Evolutionary conservation across 2,113 vertebrate species (phyloP).

Genomic region (Scopus umbretta): DNA sequence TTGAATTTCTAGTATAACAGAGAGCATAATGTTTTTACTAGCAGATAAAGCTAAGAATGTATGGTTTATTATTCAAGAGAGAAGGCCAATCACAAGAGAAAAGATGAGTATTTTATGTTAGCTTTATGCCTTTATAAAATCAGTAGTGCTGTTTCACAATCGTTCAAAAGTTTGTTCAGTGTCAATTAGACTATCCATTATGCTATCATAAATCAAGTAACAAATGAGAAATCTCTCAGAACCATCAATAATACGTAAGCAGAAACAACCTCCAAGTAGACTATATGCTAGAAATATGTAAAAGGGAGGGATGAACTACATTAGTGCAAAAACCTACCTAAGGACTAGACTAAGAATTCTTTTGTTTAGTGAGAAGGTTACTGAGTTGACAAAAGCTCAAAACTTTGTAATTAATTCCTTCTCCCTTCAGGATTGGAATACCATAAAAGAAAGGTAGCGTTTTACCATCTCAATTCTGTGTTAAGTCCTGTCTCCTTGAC

Average conservation of each 20-base stretch:
- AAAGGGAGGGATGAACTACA: background rate
- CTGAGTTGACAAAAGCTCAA: background rate
- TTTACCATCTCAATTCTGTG: background rate
- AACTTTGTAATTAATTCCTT: background rate
- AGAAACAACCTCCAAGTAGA: background rate
- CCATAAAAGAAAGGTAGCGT: background rate
- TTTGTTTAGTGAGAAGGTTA: background rate
- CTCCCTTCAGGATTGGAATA: background rate
- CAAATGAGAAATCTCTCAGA: background rate
- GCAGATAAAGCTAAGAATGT: background rate
- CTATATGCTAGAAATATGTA: background rate
- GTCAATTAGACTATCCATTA: background rate
- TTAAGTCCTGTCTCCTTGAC: background rate
- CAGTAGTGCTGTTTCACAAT: background rate
- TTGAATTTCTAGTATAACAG: background rate
- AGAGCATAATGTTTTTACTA: background rate
- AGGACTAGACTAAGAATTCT: background rate
- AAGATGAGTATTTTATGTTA: background rate
- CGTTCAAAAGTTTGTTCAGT: background rate
- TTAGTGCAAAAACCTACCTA: background rate
- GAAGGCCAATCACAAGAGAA: background rate
- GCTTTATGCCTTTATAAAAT: background rate
- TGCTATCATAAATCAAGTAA: background rate
- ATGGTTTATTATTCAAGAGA: background rate
- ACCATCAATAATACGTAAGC: background rate